These are phyloP conservation scores for Eleutherodactylus coqui DNA, from an alignment of 2,797 vertebrate genomes.

Conservation along the genomic window DNA sequence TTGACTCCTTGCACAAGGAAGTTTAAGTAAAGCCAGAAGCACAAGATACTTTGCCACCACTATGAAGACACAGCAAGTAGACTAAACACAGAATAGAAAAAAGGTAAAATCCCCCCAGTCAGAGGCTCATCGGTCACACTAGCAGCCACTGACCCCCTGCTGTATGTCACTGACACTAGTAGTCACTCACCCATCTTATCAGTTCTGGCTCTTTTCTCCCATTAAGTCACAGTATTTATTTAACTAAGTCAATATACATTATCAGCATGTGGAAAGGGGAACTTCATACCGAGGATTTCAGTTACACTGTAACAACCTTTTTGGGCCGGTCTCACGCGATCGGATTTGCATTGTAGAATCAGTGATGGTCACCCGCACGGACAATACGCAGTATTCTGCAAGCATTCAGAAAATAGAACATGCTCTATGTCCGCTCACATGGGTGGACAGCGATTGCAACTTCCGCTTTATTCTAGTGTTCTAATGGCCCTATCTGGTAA, in stretches of 20 bases:
- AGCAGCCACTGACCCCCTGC: not conserved
- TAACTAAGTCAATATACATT: conserved; percentile 16
- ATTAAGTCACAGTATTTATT: conserved; percentile 22
- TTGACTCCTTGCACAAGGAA: not conserved
- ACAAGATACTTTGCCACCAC: not conserved
- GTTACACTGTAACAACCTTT: not conserved
- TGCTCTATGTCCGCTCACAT: too few relatives aligned
- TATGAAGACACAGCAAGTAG: not conserved
- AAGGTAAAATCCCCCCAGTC: not conserved
- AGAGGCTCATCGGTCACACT: too few relatives aligned
- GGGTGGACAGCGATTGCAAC: too few relatives aligned
- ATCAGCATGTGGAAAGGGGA: not conserved
- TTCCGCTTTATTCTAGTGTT: too few relatives aligned
- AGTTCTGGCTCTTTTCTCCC: not conserved
- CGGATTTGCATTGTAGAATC: too few relatives aligned
- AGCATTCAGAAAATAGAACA: too few relatives aligned
- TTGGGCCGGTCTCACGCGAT: too few relatives aligned
- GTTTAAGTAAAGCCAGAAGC: not conserved
- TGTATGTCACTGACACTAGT: not conserved
- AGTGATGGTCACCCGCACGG: too few relatives aligned
- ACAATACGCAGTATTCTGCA: too few relatives aligned
- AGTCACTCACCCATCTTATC: conserved; percentile 12
- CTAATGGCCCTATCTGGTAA: too few relatives aligned
- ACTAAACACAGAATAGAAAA: not conserved
- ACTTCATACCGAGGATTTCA: not conserved